A percentile compares a stretch with the other conserved stretches of the same genome.
Evolutionary conservation across 2,797 vertebrate genomes (phyloP).

Genomic region (Botia kubotai): DNA sequence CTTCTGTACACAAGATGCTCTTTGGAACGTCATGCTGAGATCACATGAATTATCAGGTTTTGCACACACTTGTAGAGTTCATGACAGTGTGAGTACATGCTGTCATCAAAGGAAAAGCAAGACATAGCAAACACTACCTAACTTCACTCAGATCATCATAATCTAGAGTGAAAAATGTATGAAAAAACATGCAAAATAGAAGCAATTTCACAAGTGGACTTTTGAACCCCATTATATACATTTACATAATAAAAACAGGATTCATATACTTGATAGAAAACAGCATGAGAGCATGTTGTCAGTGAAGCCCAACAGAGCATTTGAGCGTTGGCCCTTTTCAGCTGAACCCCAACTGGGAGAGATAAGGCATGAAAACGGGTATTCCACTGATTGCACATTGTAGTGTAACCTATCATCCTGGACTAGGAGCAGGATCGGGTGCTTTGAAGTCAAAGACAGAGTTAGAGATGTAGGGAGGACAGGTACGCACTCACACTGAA

Average conservation of each 20-base stretch:
- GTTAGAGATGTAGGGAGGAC: slow-evolving; percentile 28
- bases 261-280: neutral
- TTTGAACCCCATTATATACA: neutral
- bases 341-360: slow-evolving; percentile 69
- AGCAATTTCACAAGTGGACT: neutral
- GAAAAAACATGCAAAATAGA: neutral
- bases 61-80: neutral
- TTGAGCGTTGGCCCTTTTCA: slow-evolving; percentile 60
- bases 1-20: neutral
- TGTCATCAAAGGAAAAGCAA: neutral
- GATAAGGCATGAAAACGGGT: slow-evolving; percentile 77
- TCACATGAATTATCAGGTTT: neutral
- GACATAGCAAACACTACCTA: neutral
- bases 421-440: slow-evolving; percentile 69
- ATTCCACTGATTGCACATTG: slow-evolving; percentile 76
- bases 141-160: neutral
- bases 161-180: neutral
- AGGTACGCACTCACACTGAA: slow-evolving; percentile 52
- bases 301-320: slow-evolving; percentile 58
- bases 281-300: slow-evolving; percentile 35
- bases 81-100: neutral
- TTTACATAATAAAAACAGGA: slow-evolving; percentile 3
- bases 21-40: neutral
- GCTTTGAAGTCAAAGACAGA: slow-evolving; percentile 52
- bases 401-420: slow-evolving; percentile 75